These are phyloP conservation scores for Drosophila greeni DNA, from an alignment of 2,888 invertebrate species.

Conservation along the genomic window DNA sequence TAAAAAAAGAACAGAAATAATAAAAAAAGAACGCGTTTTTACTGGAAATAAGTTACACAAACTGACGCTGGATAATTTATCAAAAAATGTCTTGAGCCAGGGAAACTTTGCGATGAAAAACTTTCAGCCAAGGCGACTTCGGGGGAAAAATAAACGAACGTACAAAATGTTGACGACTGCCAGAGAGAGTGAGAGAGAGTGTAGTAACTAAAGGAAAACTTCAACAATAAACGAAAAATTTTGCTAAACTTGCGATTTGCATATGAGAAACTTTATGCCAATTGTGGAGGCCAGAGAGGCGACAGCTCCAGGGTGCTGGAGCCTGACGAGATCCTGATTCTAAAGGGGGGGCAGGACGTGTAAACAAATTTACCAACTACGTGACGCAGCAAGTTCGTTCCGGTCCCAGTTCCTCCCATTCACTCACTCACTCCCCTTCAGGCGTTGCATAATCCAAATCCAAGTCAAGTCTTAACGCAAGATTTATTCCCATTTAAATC, in stretches of 20 bases:
- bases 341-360: conserved; percentile 55
- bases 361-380: conserved; percentile 74
- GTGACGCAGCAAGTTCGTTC: conserved; percentile 61
- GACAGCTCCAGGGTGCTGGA: conserved; percentile 3
- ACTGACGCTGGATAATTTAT: conserved; percentile 62
- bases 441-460: conserved; percentile 70
- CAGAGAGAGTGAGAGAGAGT: conserved; percentile 5
- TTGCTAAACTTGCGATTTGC: conserved; percentile 76
- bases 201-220: conserved; percentile 67
- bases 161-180: conserved; percentile 56
- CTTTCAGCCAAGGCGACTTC: conserved; percentile 22
- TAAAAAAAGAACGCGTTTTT: conserved; percentile 22
- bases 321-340: conserved; percentile 14
- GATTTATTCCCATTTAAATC: conserved; percentile 74
- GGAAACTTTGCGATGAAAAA: conserved; percentile 49
- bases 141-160: conserved; percentile 18
- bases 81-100: conserved; percentile 53
- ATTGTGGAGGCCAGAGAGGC: conserved; percentile 46
- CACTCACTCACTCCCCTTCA: conserved; percentile 7
- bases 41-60: conserved; percentile 43
- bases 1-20: conserved; percentile 49
- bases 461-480: conserved; percentile 69
- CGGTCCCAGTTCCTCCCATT: neutral
- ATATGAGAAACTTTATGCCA: conserved; percentile 74
- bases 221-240: conserved; percentile 75